These are phyloP conservation scores for Rhodeus uyekii DNA, from an alignment of 2,797 vertebrate genomes.

Conservation along the genomic window DNA sequence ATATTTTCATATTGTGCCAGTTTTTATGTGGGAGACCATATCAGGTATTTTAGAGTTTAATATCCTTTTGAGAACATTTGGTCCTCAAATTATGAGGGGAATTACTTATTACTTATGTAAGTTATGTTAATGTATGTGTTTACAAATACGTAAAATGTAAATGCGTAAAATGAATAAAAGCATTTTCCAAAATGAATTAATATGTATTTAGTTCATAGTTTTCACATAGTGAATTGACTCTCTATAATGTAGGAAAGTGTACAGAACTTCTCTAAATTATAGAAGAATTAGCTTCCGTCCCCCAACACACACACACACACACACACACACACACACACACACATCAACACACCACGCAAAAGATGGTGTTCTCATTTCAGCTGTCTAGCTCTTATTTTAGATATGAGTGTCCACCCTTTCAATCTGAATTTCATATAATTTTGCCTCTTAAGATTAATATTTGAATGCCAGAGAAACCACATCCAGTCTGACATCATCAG, in stretches of 20 bases:
- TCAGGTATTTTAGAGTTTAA: background rate
- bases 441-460: conserved; percentile 14
- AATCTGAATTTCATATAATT: background rate
- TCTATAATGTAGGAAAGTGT: too few species aligned
- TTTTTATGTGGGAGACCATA: background rate
- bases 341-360: too few species aligned
- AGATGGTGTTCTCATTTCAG: background rate
- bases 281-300: too few species aligned
- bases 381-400: conserved; percentile 5
- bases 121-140: too few species aligned
- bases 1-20: background rate
- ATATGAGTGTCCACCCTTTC: background rate
- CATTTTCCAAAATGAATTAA: background rate
- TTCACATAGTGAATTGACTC: background rate
- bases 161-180: too few species aligned
- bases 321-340: too few species aligned
- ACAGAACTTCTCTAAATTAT: background rate
- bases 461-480: conserved; percentile 3
- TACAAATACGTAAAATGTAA: too few species aligned
- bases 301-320: too few species aligned
- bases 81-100: background rate
- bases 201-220: background rate
- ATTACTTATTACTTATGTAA: background rate
- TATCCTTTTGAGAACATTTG: background rate
- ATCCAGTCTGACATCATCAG: conserved; percentile 25